phyloP scores from a whole-genome alignment of 2,113 vertebrate genomes.

The Leiothrix lutea region DNA sequence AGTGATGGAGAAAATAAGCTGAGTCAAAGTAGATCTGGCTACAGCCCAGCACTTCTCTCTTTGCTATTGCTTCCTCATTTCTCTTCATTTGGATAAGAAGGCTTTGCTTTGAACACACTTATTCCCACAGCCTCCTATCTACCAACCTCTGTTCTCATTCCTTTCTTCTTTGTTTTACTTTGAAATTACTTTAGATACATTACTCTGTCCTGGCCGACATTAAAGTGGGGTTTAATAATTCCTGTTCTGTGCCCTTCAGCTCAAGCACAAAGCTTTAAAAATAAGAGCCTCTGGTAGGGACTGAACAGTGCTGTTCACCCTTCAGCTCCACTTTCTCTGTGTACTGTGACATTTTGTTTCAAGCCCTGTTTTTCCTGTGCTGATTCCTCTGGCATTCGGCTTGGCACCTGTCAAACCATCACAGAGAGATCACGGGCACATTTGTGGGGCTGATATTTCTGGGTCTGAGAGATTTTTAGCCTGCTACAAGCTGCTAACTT shows the following conservation, averaged over 20 bases:
- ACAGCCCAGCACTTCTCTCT: background rate
- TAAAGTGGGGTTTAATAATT: background rate
- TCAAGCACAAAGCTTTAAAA: slow-evolving; percentile 34
- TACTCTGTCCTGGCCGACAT: background rate
- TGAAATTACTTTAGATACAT: slow-evolving; percentile 50
- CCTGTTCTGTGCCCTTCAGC: background rate
- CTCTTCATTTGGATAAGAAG: slow-evolving; percentile 64
- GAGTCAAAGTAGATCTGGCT: slow-evolving; percentile 50
- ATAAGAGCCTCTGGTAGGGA: background rate
- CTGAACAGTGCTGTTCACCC: background rate
- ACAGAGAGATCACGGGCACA: background rate
- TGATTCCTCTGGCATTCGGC: background rate
- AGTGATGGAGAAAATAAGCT: slow-evolving; percentile 50
- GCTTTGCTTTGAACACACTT: slow-evolving; percentile 51
- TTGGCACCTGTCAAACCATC: background rate
- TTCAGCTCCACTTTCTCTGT: background rate
- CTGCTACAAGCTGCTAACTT: too few species aligned
- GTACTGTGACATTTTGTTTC: background rate
- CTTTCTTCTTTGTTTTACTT: slow-evolving; percentile 62
- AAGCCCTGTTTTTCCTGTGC: background rate
- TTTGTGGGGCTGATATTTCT: too few species aligned
- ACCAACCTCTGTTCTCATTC: slow-evolving; percentile 47
- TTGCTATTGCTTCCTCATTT: slow-evolving; percentile 43
- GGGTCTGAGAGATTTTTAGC: too few species aligned
- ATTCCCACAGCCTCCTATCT: slow-evolving; percentile 52